These are phyloP conservation scores for Trilocha varians DNA, from an alignment of 2,888 invertebrate genomes.

Conservation along the genomic window DNA sequence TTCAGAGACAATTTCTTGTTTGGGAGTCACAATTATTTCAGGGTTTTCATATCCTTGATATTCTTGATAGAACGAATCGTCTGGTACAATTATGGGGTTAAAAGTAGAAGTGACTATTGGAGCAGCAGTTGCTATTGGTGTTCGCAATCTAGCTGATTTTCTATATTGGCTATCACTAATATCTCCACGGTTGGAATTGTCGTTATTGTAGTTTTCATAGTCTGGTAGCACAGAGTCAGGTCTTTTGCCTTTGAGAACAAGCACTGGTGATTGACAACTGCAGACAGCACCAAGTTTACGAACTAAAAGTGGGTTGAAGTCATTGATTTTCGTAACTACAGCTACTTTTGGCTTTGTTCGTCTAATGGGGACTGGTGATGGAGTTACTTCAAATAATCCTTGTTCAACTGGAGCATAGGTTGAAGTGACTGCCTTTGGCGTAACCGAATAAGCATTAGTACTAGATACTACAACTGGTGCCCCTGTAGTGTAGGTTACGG, in stretches of 20 bases:
- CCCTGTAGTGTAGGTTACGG: slow-evolving; percentile 48
- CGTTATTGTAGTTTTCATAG: slow-evolving; percentile 40
- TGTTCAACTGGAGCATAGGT: slow-evolving; percentile 48
- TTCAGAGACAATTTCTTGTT: slow-evolving; percentile 31
- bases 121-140: slow-evolving; percentile 31
- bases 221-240: slow-evolving; percentile 40
- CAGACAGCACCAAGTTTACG: slow-evolving; percentile 83
- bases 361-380: slow-evolving; percentile 33
- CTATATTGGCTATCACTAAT: slow-evolving; percentile 34
- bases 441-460: slow-evolving; percentile 29
- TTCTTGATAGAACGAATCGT: slow-evolving; percentile 64
- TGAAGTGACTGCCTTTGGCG: slow-evolving; percentile 33
- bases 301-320: slow-evolving; percentile 79
- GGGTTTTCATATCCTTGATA: slow-evolving; percentile 41
- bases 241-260: slow-evolving; percentile 63
- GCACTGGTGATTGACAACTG: slow-evolving; percentile 76
- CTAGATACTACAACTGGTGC: slow-evolving; percentile 36
- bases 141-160: slow-evolving; percentile 31
- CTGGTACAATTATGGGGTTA: slow-evolving; percentile 66
- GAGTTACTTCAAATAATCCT: slow-evolving; percentile 52
- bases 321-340: slow-evolving; percentile 79
- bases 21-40: slow-evolving; percentile 37
- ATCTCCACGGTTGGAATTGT: slow-evolving; percentile 40
- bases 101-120: slow-evolving; percentile 50
- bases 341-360: slow-evolving; percentile 65